phyloP scores from a whole-genome alignment of 2,797 vertebrate species.

The Peromyscus aztecus region DNA sequence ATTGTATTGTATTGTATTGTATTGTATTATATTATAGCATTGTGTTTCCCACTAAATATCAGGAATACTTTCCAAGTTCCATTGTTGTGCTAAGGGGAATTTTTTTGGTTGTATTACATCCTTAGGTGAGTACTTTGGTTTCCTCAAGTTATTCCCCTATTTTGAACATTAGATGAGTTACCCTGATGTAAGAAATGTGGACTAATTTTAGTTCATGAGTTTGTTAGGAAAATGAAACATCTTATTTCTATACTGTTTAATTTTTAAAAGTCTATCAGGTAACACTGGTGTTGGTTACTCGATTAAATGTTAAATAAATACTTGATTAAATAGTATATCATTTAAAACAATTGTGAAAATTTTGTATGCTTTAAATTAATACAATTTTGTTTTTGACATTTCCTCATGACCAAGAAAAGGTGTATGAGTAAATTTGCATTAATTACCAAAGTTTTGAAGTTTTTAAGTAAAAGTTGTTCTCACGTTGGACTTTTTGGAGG shows the following conservation, averaged over 20 bases:
- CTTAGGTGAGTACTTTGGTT: slow-evolving; percentile 12
- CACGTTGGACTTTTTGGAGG: neutral
- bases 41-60: neutral
- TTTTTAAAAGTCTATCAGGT: slow-evolving; percentile 17
- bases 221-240: slow-evolving; percentile 16
- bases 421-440: neutral
- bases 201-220: slow-evolving; percentile 56
- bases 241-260: slow-evolving; percentile 40
- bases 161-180: slow-evolving; percentile 26
- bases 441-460: slow-evolving; percentile 12
- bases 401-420: neutral
- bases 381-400: slow-evolving; percentile 18
- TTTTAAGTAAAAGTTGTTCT: neutral
- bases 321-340: slow-evolving; percentile 17
- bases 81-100: neutral
- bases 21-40: too few species aligned
- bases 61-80: slow-evolving; percentile 18
- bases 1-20: too few species aligned
- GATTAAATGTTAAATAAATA: slow-evolving; percentile 34
- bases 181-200: slow-evolving; percentile 24
- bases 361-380: neutral
- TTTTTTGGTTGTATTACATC: slow-evolving; percentile 5
- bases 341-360: slow-evolving; percentile 18
- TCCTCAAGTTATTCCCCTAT: neutral
- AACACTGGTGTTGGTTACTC: neutral